Base-by-base conservation (phyloP, 2,888 invertebrate species). In the Pheosia gnoma region DNA sequence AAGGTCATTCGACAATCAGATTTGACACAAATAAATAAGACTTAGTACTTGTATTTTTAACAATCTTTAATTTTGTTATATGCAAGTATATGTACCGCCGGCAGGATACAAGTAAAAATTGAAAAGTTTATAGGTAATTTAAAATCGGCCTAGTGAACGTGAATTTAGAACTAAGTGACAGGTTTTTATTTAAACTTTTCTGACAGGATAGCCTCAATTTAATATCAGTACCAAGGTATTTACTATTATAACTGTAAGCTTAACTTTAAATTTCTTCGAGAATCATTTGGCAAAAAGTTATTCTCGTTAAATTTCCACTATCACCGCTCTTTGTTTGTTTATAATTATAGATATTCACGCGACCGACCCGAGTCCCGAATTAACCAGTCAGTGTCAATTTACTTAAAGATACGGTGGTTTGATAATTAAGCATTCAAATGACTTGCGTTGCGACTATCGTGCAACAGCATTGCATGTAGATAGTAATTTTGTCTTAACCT, bases 381-480 rank as follows among this genome's bases (percentile, higher is more conserved):
- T 43, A 49, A 3, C 49, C 4, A 13, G 49, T 53, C 37, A 53
- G 13, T 53, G 36, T 53, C 37, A 37, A n/a, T 36, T 37, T 53
- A 37, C 6, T 53, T 39, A 55, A 55, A 56, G 8, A 10, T 13
- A 56, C 13, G 2, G 37, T 54, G n/a, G 53, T 54, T 9, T 10
- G 53, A 54, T 54, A 11, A 54, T 54, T 53, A 38, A 10, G 43
- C 7, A 54, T 39, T 38, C 9, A 54, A 38, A 38, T 56, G 41
- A 8, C 39, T 25, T 25, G 25, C 25, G 56, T 71, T 67, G 65
- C 62, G 68, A 66, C 66, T 65, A 52, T 63, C 63, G 66, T 64
- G 67, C 65, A 69, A 70, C 43, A 60, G 59, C 59, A 59, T 75
- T 59, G 73, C 74, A 73, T 69, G 75, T 43, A 53, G 59, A 63